Percentiles rank a stretch among this genome's conserved stretches.
Conservation (phyloP, 2,888 invertebrate species). For the Lycocerus yunnanus region DNA sequence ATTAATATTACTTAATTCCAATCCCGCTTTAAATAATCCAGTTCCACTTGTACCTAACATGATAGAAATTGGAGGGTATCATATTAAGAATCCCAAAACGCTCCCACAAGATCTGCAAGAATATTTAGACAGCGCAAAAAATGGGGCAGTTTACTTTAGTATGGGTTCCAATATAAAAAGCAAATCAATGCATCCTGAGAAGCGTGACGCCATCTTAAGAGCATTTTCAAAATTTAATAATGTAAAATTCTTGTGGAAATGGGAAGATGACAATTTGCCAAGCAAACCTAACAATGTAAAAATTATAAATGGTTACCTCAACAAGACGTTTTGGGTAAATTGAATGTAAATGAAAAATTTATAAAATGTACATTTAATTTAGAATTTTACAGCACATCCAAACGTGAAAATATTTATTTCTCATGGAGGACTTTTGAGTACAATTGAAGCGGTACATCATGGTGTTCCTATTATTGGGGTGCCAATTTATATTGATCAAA, state of each 20-base stretch:
- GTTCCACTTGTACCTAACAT: slow-evolving; percentile 60
- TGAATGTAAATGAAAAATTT: slow-evolving; percentile 30
- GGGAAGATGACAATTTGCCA: slow-evolving; percentile 35
- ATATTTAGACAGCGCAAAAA: slow-evolving; percentile 56
- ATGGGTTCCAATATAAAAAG: slow-evolving; percentile 64
- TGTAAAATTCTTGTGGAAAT: slow-evolving; percentile 48
- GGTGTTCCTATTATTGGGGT: slow-evolving; percentile 58
- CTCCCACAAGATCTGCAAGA: slow-evolving; percentile 49
- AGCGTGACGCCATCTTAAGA: slow-evolving; percentile 37
- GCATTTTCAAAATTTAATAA: slow-evolving; percentile 47
- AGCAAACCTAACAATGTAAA: slow-evolving; percentile 9
- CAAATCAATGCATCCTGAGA: slow-evolving; percentile 38
- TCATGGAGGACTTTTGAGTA: slow-evolving; percentile 62
- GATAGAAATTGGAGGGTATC: slow-evolving; percentile 62
- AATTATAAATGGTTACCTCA: slow-evolving; percentile 10
- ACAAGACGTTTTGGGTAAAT: slow-evolving; percentile 27
- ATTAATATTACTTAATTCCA: slow-evolving; percentile 47
- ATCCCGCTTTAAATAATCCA: slow-evolving; percentile 58
- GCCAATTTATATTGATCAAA: slow-evolving; percentile 58
- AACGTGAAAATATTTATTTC: slow-evolving; percentile 62
- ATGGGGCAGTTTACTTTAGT: slow-evolving; percentile 62
- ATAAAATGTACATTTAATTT: too few relatives aligned
- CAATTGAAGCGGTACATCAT: slow-evolving; percentile 59
- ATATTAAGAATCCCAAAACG: slow-evolving; percentile 44
- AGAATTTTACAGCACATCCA: slow-evolving; percentile 54